Percentiles rank a stretch among this genome's conserved stretches.
Evolutionary conservation across 2,888 invertebrate genomes (phyloP).

Genomic region (Parapristionchus giblindavisi): DNA sequence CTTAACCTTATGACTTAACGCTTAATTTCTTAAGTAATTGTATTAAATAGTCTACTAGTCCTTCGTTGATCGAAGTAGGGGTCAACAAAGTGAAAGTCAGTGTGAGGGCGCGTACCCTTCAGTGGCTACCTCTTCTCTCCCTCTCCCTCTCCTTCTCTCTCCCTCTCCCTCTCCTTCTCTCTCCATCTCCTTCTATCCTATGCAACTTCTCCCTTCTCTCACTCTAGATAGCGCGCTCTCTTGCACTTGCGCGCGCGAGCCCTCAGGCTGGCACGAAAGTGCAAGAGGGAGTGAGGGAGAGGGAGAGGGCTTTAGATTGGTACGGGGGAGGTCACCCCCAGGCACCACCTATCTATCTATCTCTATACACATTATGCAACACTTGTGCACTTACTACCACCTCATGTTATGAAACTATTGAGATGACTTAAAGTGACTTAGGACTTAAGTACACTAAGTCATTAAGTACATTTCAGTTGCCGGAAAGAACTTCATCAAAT

Average conservation of each 20-base stretch:
- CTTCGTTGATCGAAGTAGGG: background rate
- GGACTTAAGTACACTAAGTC: too few species aligned
- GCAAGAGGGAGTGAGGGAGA: conserved; percentile 22
- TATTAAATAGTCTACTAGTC: background rate
- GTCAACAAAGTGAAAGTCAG: conserved; percentile 31
- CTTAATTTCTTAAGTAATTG: background rate
- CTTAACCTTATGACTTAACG: background rate
- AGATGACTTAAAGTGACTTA: too few species aligned
- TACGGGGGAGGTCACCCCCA: conserved; percentile 37
- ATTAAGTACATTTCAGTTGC: background rate
- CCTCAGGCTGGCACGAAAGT: conserved; percentile 36
- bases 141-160: background rate
- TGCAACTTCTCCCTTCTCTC: conserved; percentile 26
- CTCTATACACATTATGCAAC: too few species aligned
- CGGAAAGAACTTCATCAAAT: background rate
- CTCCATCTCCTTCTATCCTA: conserved; percentile 20
- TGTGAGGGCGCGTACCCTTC: conserved; percentile 31
- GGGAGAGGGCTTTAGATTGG: conserved; percentile 18
- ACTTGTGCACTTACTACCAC: too few species aligned
- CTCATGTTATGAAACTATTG: too few species aligned
- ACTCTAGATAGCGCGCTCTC: too few species aligned
- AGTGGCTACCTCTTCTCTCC: conserved; percentile 16
- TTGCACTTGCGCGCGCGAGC: too few species aligned
- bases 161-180: conserved; percentile 14
- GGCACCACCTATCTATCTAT: conserved; percentile 40